Conservation (phyloP, 2,797 vertebrate species). For the Tenualosa thibaudeaui region DNA sequence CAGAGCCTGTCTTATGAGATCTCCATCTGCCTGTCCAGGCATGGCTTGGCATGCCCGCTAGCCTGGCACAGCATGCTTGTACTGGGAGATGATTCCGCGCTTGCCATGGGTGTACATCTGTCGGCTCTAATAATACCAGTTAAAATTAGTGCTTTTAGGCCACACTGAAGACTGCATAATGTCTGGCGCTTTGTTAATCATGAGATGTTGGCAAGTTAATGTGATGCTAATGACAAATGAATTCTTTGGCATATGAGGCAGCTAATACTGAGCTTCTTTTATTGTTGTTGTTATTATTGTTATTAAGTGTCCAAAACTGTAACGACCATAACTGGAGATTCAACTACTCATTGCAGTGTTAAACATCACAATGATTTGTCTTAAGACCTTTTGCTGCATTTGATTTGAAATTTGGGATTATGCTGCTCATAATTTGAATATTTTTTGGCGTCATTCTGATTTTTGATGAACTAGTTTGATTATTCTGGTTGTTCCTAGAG, state of each 20-base stretch:
- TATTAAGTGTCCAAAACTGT: background rate
- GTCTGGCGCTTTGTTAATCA: background rate
- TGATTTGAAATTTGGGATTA: background rate
- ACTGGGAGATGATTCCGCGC: background rate
- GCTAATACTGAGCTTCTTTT: background rate
- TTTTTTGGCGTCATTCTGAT: background rate
- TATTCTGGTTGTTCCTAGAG: constrained; percentile 21
- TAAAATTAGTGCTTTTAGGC: background rate
- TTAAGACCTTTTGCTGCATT: background rate
- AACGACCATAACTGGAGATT: background rate
- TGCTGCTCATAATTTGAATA: too few relatives aligned
- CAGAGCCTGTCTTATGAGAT: constrained; percentile 44
- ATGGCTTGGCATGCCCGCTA: background rate
- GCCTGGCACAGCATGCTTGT: background rate
- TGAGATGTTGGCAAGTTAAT: background rate
- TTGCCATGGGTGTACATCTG: constrained; percentile 8
- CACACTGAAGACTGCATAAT: constrained; percentile 9
- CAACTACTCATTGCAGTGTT: background rate
- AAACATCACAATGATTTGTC: background rate
- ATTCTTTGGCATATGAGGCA: background rate
- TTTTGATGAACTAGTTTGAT: constrained; percentile 18
- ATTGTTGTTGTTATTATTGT: background rate
- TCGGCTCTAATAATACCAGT: background rate
- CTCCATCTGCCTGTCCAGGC: constrained; percentile 32
- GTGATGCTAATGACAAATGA: background rate